These are phyloP conservation scores for Choristoneura fumiferana DNA, from an alignment of 1,140 invertebrate genomes.

Conservation along the genomic window DNA sequence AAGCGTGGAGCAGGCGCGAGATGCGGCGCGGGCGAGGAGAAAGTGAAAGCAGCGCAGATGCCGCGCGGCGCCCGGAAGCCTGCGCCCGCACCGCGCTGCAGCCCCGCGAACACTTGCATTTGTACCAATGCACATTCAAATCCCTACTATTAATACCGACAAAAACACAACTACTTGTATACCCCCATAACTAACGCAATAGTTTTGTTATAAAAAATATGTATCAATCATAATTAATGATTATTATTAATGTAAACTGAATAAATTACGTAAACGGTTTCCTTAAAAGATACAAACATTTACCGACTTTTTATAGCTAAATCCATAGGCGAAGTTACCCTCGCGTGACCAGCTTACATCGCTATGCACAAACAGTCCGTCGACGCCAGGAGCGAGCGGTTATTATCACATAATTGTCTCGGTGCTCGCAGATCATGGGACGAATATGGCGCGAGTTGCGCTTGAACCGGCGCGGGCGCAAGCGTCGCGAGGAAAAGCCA, in stretches of 20 bases:
- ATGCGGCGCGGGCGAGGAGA: constrained; percentile 63
- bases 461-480: constrained; percentile 31
- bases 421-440: constrained; percentile 16
- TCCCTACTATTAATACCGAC: neutral
- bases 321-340: constrained; percentile 71
- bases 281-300: constrained; percentile 51
- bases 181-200: neutral
- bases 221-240: too few species aligned
- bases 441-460: constrained; percentile 18
- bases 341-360: constrained; percentile 53
- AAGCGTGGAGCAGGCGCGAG: constrained; percentile 57
- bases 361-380: constrained; percentile 40
- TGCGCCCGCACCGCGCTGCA: constrained; percentile 44
- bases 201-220: too few species aligned
- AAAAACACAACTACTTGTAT: neutral
- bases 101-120: constrained; percentile 14
- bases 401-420: constrained; percentile 45
- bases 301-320: constrained; percentile 76
- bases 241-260: neutral
- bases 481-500: constrained; percentile 66
- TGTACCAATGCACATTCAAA: neutral
- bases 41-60: constrained; percentile 75
- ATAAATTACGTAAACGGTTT: neutral
- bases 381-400: constrained; percentile 24
- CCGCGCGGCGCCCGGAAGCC: constrained; percentile 61